Evolutionary conservation across 2,113 vertebrate species (phyloP), one percentile per base, ranked within the genome.

Genomic region (Canis aureus): DNA sequence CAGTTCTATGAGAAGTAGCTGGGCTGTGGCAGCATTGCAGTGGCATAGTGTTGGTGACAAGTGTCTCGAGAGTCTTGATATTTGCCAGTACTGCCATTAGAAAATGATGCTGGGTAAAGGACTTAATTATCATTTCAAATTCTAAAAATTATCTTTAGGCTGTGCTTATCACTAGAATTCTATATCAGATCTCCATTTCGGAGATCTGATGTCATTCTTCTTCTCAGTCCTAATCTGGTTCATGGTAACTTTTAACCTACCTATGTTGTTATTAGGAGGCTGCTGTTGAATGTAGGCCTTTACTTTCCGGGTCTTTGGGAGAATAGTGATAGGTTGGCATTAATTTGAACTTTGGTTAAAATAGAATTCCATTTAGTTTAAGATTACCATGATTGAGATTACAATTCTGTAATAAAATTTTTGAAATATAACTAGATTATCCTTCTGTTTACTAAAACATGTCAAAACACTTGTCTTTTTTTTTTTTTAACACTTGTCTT

Each of bases 91-190:
- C 71, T 91, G 88, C 73, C 73, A 0, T 59, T 60, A 66, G 94
- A 55, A 60, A 95, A 81, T 20, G 43, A 0, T 17, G 2, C n/a
- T 51, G 49, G 25, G 10, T 69, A 17, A 90, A 84, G 13, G 92
- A 83, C 87, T 93, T 64, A 32, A 16, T n/a, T 71, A 32, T 80
- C 29, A 32, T 80, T 89, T 83, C 95, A 74, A 91, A 11, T 94
- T 78, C 27, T 49, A 73, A 95, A 96, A 43, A 38, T 57, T 9
- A n/a, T 59, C 84, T 94, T 57, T 86, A 49, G 11, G 11, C 10
- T 67, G 3, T 59, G 15, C 11, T 86, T 66, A 53, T 35, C 67
- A 25, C 27, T 11, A 29, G 15, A 73, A 51, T 51, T 90, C 67
- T 23, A 3, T 12, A 83, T 69, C 19, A 55, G 13, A 78, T 51